Evolutionary conservation across 2,888 invertebrate species (phyloP).

Genomic region (Cosmorhoe ocellata): DNA sequence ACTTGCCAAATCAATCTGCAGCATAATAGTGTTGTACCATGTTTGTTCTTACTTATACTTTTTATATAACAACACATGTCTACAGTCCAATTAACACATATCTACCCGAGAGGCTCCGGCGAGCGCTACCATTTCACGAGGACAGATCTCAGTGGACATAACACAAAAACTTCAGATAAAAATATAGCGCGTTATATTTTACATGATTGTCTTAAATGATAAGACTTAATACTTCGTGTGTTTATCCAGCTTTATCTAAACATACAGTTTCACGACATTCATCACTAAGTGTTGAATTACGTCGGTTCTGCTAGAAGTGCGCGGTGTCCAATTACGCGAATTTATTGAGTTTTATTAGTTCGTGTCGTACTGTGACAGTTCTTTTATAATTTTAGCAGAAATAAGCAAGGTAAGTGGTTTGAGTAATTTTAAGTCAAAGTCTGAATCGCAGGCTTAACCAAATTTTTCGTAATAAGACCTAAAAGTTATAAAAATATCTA

Average conservation of each 20-base stretch:
- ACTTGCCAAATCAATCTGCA: too few relatives aligned
- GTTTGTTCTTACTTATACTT: conserved; percentile 11
- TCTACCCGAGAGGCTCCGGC: conserved; percentile 34
- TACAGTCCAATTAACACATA: conserved; percentile 49
- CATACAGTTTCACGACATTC: conserved; percentile 20
- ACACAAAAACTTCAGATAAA: conserved; percentile 35
- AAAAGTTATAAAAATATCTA: too few relatives aligned
- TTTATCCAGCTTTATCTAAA: conserved; percentile 34
- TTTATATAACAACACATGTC: conserved; percentile 27
- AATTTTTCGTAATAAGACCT: too few relatives aligned
- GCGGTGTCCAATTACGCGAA: conserved; percentile 25
- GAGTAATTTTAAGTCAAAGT: too few relatives aligned
- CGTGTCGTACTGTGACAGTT: conserved; percentile 4
- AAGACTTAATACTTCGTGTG: conserved; percentile 26
- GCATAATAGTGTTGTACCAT: neutral
- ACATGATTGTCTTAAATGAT: conserved; percentile 32
- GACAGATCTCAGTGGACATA: conserved; percentile 36
- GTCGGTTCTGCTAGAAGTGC: conserved; percentile 10
- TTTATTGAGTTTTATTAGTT: conserved; percentile 14
- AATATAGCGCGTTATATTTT: conserved; percentile 17
- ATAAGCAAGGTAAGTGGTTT: conserved; percentile 26
- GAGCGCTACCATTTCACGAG: conserved; percentile 32
- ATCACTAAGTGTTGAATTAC: conserved; percentile 18
- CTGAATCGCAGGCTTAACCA: too few relatives aligned
- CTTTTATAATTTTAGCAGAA: neutral